Conservation (phyloP, 2,113 vertebrate species). For the Burhinus oedicnemus region DNA sequence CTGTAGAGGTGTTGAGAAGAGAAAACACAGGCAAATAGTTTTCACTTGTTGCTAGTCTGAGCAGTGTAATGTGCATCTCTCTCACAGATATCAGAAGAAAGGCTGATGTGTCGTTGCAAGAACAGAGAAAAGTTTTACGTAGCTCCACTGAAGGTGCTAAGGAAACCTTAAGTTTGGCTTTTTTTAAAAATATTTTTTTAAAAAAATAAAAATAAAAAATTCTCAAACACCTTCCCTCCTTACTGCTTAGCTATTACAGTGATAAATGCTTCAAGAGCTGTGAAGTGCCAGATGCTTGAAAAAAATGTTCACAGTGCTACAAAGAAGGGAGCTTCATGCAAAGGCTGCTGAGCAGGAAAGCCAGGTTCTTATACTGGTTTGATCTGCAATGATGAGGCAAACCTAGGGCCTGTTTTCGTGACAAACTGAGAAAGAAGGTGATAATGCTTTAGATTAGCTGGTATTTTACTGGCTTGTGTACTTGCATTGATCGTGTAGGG, state of each 20-base stretch:
- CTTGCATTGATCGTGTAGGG: not conserved
- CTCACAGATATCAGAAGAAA: not conserved
- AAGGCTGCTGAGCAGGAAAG: not conserved
- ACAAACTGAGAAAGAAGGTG: not conserved
- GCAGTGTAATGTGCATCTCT: not conserved
- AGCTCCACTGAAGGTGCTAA: not conserved
- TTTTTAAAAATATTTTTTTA: not conserved
- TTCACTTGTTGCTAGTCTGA: not conserved
- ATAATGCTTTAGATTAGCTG: not conserved
- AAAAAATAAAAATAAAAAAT: not conserved
- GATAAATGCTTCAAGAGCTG: not conserved
- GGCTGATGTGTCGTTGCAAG: not conserved
- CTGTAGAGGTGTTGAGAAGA: not conserved
- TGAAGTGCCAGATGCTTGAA: not conserved
- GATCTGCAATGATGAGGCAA: not conserved
- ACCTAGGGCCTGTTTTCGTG: not conserved
- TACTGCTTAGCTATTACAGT: not conserved
- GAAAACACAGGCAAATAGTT: not conserved
- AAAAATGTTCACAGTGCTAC: not conserved
- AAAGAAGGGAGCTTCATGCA: not conserved
- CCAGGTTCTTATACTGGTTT: not conserved
- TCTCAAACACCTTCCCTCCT: not conserved
- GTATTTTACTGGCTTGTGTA: not conserved
- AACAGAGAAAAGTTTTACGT: not conserved
- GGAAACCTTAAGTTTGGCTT: not conserved